Percentiles rank a stretch among this genome's conserved stretches.
These are phyloP conservation scores for Lepus oiostolus DNA, from an alignment of 2,797 vertebrate genomes.

Conservation along the genomic window DNA sequence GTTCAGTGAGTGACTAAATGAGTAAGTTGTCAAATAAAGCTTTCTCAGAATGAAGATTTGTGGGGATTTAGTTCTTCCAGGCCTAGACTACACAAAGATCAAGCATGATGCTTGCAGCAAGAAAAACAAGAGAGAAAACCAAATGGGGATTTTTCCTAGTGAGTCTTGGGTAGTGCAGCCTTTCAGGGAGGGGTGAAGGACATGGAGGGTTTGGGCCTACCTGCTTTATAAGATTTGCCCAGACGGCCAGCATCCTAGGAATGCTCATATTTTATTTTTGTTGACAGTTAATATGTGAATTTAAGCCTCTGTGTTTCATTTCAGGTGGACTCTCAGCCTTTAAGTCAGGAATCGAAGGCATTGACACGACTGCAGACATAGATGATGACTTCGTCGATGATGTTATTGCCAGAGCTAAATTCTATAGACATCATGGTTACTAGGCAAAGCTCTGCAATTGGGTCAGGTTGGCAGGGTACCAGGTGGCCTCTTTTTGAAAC, in stretches of 20 bases:
- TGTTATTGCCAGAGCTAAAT: slow-evolving; percentile 78
- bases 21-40: background rate
- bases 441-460: slow-evolving; percentile 54
- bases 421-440: slow-evolving; percentile 78
- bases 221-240: background rate
- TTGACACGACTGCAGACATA: slow-evolving; percentile 54
- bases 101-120: background rate
- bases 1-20: background rate
- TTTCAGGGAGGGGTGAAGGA: background rate
- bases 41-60: slow-evolving; percentile 20
- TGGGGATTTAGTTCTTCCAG: background rate
- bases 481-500: background rate
- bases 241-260: background rate
- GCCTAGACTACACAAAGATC: background rate
- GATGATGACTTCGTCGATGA: slow-evolving; percentile 77
- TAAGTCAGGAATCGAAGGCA: slow-evolving; percentile 51
- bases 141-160: background rate
- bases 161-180: background rate
- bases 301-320: slow-evolving; percentile 70
- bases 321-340: slow-evolving; percentile 87
- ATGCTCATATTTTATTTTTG: background rate
- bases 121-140: background rate
- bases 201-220: background rate
- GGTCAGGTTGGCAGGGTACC: background rate
- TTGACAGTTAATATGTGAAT: background rate